Percentiles rank a stretch among this genome's conserved stretches.
phyloP scores from a whole-genome alignment of 2,797 vertebrate genomes.

The Melanotaenia parkinsoni region DNA sequence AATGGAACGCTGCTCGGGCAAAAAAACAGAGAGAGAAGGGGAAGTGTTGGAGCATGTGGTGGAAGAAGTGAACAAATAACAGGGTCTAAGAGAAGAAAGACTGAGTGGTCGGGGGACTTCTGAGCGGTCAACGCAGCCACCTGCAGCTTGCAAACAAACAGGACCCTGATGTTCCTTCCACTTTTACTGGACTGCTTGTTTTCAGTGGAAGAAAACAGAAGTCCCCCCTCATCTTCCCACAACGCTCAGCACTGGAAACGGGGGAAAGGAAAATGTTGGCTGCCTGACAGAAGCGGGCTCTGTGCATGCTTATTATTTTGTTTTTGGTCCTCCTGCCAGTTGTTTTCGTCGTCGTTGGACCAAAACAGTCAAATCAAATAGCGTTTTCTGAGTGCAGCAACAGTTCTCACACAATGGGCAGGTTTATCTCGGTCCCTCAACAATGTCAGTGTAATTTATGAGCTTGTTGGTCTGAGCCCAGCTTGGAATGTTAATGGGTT shows the following conservation, averaged over 20 bases:
- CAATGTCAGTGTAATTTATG: constrained; percentile 70
- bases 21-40: constrained; percentile 71
- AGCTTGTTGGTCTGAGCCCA: constrained; percentile 59
- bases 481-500: constrained; percentile 76
- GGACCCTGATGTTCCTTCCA: constrained; percentile 57
- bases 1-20: constrained; percentile 71
- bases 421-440: constrained; percentile 67
- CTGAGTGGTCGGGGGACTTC: constrained; percentile 70
- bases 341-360: constrained; percentile 52
- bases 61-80: constrained; percentile 82
- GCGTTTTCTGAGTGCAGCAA: constrained; percentile 48
- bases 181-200: constrained; percentile 65
- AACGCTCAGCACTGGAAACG: constrained; percentile 42
- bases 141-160: constrained; percentile 64
- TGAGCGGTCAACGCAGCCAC: constrained; percentile 64
- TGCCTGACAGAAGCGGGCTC: constrained; percentile 44
- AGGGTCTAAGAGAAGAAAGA: constrained; percentile 57
- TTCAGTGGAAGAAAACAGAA: constrained; percentile 64
- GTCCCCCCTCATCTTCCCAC: constrained; percentile 4
- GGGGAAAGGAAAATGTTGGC: constrained; percentile 66
- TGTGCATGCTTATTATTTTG: constrained; percentile 37
- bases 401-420: constrained; percentile 67
- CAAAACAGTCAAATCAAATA: constrained; percentile 62
- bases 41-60: constrained; percentile 72
- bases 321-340: constrained; percentile 46